Percentiles rank a stretch among this genome's conserved stretches.
phyloP scores from a whole-genome alignment of 2,113 vertebrate genomes.

The Nerophis ophidion region DNA sequence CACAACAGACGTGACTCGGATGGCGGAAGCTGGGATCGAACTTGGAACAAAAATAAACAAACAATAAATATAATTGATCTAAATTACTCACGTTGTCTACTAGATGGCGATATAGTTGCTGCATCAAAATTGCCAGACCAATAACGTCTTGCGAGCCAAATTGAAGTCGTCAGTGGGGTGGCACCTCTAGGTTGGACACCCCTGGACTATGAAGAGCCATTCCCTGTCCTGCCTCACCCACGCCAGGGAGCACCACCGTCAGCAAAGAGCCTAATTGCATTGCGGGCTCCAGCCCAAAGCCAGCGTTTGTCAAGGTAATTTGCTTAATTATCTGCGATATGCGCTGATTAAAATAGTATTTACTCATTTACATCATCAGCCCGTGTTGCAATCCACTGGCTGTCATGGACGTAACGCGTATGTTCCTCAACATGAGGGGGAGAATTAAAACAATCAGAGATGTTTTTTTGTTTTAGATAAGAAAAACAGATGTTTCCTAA shows the following conservation, averaged over 20 bases:
- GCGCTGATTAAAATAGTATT: conserved; percentile 62
- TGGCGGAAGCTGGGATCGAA: too few relatives aligned
- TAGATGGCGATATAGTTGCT: too few relatives aligned
- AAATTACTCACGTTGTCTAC: too few relatives aligned
- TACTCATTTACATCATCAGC: conserved; percentile 55
- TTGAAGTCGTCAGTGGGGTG: too few relatives aligned
- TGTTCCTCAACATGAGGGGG: conserved; percentile 29
- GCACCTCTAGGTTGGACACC: conserved; percentile 23
- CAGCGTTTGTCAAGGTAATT: conserved; percentile 57
- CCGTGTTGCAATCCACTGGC: conserved; percentile 43
- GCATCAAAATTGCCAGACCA: too few relatives aligned
- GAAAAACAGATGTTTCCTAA: conserved; percentile 43
- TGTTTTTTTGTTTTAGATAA: conserved; percentile 22
- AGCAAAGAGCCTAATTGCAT: conserved; percentile 49
- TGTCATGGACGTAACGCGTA: conserved; percentile 40
- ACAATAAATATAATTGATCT: too few relatives aligned
- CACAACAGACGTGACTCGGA: too few relatives aligned
- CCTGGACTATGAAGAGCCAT: too few relatives aligned
- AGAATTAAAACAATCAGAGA: conserved; percentile 14
- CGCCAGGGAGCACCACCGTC: conserved; percentile 42
- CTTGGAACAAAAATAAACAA: too few relatives aligned
- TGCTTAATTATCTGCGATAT: conserved; percentile 59
- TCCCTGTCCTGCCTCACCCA: conserved; percentile 29
- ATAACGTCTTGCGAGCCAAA: too few relatives aligned
- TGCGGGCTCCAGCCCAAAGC: conserved; percentile 46